Percentiles rank a stretch among this genome's conserved stretches.
Evolutionary conservation across 2,888 invertebrate species (phyloP).

Genomic region (Ferrisia virgata): DNA sequence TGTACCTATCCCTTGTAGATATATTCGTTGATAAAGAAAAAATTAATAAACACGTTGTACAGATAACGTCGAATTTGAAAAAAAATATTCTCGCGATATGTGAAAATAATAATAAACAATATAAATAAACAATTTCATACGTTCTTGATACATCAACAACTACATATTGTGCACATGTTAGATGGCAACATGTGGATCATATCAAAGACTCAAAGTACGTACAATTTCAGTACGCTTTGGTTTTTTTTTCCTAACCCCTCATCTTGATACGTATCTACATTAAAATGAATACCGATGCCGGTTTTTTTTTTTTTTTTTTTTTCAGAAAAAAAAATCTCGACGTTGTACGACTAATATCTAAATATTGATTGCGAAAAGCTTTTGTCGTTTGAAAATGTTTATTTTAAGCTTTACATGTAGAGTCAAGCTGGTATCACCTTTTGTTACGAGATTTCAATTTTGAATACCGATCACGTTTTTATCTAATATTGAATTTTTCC

Average conservation of each 20-base stretch:
- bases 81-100: no score
- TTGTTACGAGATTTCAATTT: slow-evolving; percentile 1
- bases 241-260: neutral
- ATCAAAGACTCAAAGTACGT: neutral
- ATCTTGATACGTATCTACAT: neutral
- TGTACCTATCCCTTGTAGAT: no score
- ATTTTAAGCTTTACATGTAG: neutral
- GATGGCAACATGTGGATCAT: neutral
- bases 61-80: no score
- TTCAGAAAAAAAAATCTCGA: no score
- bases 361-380: neutral
- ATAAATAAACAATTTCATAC: no score
- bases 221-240: neutral
- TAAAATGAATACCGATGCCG: neutral
- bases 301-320: neutral
- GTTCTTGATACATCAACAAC: no score
- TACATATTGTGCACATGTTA: neutral
- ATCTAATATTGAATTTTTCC: slow-evolving; percentile 5
- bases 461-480: slow-evolving; percentile 7
- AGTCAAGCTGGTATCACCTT: neutral
- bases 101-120: no score
- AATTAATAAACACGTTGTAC: no score
- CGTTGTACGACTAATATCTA: neutral
- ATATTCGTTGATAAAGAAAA: no score
- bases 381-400: neutral